Evolutionary conservation across 2,797 vertebrate genomes (phyloP), one percentile per base, ranked within the genome.

Genomic region (Adelosebastes latens): DNA sequence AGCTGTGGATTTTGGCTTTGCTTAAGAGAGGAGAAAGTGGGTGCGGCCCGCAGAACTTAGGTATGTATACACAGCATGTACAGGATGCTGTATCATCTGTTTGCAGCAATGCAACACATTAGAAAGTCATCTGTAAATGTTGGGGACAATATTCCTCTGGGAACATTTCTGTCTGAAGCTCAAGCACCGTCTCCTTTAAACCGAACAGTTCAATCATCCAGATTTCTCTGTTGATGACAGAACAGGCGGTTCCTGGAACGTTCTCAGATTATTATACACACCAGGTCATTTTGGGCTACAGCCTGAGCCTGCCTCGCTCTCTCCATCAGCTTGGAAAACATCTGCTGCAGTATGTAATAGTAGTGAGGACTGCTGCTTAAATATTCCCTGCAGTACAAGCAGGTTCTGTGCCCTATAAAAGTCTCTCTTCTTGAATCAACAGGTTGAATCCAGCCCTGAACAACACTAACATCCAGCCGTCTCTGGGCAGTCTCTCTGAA

Each of bases 161-260:
- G 27, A 83, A 68, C 58, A 67, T 71, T 72, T 83, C 46, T 84
- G 87, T 27, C 74, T 75, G 29, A 72, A 31, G n/a, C 58, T 78
- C 46, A 63, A 29, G 42, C 9, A 3, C 2, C 18, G 20, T 74
- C 61, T 63, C 69, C 64, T 74, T 80, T 64, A 78, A 85, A 80
- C 55, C 65, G 77, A 88, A 87, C 34, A 83, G 36, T 61, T 76
- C 36, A 80, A 83, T 82, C 78, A 76, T 58, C 65, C 76, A 79
- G 79, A 81, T 90, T 72, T 49, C 9, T 82, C 31, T 68, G 34
- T 64, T 53, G 72, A 88, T 86, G 84, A 92, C 85, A 88, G 88
- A 90, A 92, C 89, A 91, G 68, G 59, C 79, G 5, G 55, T 85
- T 89, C 85, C 79, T 88, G 83, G 86, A 88, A 52, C 46, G 7